phyloP scores from a whole-genome alignment of 2,113 vertebrate genomes.

The Tachuris rubrigastra region DNA sequence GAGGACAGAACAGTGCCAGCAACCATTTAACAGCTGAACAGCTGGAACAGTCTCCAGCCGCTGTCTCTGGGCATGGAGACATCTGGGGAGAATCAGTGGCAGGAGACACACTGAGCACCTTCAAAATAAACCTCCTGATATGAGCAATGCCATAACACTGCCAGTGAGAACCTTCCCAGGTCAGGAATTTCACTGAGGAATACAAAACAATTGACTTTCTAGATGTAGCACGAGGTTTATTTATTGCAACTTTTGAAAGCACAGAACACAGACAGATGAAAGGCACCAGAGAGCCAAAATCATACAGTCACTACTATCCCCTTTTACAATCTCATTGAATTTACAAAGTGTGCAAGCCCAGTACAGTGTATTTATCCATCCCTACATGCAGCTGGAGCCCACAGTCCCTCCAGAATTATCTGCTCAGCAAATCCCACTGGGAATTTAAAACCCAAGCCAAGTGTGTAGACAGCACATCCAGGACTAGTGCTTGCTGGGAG shows the following conservation, averaged over 20 bases:
- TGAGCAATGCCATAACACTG: not conserved
- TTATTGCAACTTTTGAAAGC: constrained; percentile 57
- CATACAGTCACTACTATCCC: constrained; percentile 40
- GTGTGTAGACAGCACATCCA: not conserved
- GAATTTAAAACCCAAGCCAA: not conserved
- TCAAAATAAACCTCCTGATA: not conserved
- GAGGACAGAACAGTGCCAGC: no score
- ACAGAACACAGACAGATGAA: constrained; percentile 50
- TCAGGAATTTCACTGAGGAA: constrained; percentile 12
- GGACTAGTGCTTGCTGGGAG: not conserved
- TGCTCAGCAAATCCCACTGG: not conserved
- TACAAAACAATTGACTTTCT: constrained; percentile 59
- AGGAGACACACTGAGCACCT: not conserved
- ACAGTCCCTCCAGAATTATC: not conserved
- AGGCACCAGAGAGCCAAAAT: constrained; percentile 48
- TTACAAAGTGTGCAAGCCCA: constrained; percentile 35
- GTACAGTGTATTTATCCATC: constrained; percentile 9
- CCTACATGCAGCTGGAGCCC: constrained; percentile 31
- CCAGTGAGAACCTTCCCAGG: not conserved
- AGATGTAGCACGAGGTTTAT: constrained; percentile 49
- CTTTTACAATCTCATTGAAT: not conserved
- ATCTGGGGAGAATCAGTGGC: not conserved
- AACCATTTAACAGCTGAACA: not conserved
- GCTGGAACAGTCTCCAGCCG: not conserved
- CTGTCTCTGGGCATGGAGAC: not conserved